phyloP scores from a whole-genome alignment of 2,888 invertebrate genomes.

The Theretra japonica region DNA sequence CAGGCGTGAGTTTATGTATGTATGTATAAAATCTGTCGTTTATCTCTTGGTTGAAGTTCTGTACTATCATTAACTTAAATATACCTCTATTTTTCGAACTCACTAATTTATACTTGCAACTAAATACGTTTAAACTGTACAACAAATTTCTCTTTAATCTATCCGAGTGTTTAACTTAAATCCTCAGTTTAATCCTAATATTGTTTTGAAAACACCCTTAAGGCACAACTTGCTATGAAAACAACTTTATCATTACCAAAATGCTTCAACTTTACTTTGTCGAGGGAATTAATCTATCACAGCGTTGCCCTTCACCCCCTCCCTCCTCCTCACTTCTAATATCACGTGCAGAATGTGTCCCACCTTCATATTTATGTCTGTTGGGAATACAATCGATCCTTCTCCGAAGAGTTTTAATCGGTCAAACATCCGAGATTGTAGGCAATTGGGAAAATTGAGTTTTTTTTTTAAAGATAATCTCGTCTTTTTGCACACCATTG shows the following conservation, averaged over 20 bases:
- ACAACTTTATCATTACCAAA: conserved; percentile 28
- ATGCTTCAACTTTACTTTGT: conserved; percentile 29
- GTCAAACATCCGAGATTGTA: not conserved
- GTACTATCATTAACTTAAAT: too few species aligned
- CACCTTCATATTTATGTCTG: conserved; percentile 4
- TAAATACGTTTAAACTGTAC: not conserved
- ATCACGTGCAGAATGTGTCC: not conserved
- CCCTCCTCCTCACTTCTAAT: not conserved
- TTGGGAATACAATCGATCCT: not conserved
- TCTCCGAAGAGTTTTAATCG: not conserved
- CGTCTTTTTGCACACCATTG: too few species aligned
- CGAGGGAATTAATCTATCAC: conserved; percentile 31
- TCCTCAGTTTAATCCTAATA: conserved; percentile 19
- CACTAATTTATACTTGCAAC: too few species aligned
- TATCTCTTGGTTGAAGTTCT: too few species aligned
- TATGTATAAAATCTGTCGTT: too few species aligned
- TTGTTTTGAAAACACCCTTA: conserved; percentile 22
- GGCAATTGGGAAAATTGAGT: not conserved
- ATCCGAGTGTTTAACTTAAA: conserved; percentile 17
- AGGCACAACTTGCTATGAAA: conserved; percentile 20
- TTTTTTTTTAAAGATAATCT: too few species aligned
- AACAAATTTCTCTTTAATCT: conserved; percentile 21
- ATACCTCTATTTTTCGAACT: too few species aligned
- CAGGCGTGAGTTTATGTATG: too few species aligned
- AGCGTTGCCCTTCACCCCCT: not conserved